Evolutionary conservation across 2,797 vertebrate genomes (phyloP).

Genomic region (Sebastes hubbsi): DNA sequence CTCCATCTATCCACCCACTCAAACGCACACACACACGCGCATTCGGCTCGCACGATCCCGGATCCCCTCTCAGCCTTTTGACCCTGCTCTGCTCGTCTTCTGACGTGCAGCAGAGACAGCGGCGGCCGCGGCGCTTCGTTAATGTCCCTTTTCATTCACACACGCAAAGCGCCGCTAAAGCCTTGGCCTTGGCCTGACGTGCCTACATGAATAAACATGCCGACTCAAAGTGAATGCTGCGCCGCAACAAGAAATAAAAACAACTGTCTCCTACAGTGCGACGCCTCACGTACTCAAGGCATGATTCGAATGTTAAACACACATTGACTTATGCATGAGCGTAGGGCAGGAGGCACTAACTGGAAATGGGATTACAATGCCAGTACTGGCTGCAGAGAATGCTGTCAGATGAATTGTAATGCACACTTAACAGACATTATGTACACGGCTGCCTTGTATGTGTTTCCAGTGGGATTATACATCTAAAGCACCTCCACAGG

Average conservation of each 20-base stretch:
- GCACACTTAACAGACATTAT: slow-evolving; percentile 62
- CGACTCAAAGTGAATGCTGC: slow-evolving; percentile 61
- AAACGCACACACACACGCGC: background rate
- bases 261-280: slow-evolving; percentile 66
- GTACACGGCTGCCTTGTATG: slow-evolving; percentile 44
- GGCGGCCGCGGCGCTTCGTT: slow-evolving; percentile 35
- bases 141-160: slow-evolving; percentile 62
- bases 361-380: slow-evolving; percentile 73
- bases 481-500: slow-evolving; percentile 50
- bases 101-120: slow-evolving; percentile 42
- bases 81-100: slow-evolving; percentile 46
- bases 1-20: background rate
- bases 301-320: slow-evolving; percentile 79
- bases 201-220: slow-evolving; percentile 75
- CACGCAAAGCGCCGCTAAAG: slow-evolving; percentile 51
- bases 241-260: slow-evolving; percentile 68
- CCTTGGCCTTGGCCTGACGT: slow-evolving; percentile 58
- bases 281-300: slow-evolving; percentile 48
- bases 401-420: slow-evolving; percentile 66
- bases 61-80: slow-evolving; percentile 38
- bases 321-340: slow-evolving; percentile 73
- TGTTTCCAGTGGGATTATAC: slow-evolving; percentile 59
- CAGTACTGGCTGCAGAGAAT: slow-evolving; percentile 46
- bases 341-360: slow-evolving; percentile 64
- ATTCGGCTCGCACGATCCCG: background rate